A percentile compares a stretch with the other conserved stretches of the same genome.
Conservation (phyloP, 2,797 vertebrate genomes). For the Pseudopleuronectes americanus region DNA sequence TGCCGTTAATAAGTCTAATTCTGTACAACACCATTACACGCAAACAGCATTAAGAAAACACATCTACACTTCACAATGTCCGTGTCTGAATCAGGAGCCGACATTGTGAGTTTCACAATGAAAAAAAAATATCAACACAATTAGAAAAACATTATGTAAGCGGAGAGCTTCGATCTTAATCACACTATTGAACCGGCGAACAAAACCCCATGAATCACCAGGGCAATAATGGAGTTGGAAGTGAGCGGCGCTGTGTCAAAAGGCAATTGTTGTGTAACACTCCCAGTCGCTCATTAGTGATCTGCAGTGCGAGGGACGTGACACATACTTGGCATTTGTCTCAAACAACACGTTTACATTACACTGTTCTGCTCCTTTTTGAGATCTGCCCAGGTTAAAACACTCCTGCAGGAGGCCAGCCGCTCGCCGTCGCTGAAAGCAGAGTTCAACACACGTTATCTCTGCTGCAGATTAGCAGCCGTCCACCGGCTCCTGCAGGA, state of each 20-base stretch:
- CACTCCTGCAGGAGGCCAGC: conserved; percentile 17
- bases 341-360: conserved; percentile 55
- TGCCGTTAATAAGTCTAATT: too few species aligned
- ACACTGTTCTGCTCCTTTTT: conserved; percentile 55
- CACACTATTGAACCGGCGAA: conserved; percentile 37
- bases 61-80: too few species aligned
- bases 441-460: conserved; percentile 15
- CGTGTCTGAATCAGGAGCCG: too few species aligned
- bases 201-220: conserved; percentile 61
- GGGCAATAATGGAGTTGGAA: conserved; percentile 33
- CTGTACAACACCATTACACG: too few species aligned
- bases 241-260: conserved; percentile 56
- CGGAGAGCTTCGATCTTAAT: conserved; percentile 32
- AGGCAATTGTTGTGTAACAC: conserved; percentile 54
- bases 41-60: too few species aligned
- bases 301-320: conserved; percentile 43
- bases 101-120: too few species aligned
- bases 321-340: conserved; percentile 67
- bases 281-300: conserved; percentile 60
- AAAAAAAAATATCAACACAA: neutral
- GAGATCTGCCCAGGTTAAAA: conserved; percentile 50
- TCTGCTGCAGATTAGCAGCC: conserved; percentile 43
- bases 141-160: conserved; percentile 16
- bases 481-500: conserved; percentile 33
- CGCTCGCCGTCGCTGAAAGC: conserved; percentile 25